phyloP scores from a whole-genome alignment of 2,888 invertebrate species.

The Auanema sp. region DNA sequence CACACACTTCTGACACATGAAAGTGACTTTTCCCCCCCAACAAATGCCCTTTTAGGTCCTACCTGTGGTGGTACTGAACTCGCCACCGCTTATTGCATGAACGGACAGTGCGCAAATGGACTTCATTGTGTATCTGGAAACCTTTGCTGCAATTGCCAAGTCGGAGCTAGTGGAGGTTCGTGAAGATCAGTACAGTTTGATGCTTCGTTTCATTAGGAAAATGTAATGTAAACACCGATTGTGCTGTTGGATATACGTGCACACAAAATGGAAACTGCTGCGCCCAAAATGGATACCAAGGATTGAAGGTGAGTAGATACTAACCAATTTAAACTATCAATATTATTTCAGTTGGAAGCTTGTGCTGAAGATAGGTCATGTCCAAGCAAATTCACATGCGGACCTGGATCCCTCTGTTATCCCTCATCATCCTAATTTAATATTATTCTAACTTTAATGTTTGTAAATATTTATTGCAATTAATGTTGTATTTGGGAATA shows the following conservation, averaged over 20 bases:
- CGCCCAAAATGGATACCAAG: conserved; percentile 15
- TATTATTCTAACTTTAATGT: too few relatives aligned
- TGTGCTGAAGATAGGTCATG: conserved; percentile 29
- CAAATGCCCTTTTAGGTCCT: too few relatives aligned
- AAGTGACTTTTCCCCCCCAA: too few relatives aligned
- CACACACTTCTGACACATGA: too few relatives aligned
- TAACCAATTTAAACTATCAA: conserved; percentile 1
- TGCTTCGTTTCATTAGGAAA: not conserved
- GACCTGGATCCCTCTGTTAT: conserved; percentile 37
- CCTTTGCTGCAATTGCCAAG: conserved; percentile 38
- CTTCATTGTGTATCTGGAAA: conserved; percentile 37
- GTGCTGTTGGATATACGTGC: conserved; percentile 32
- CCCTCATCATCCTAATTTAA: conserved; percentile 6
- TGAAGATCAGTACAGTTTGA: not conserved
- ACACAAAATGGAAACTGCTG: conserved; percentile 26
- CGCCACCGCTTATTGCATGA: conserved; percentile 30
- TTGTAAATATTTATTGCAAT: too few relatives aligned
- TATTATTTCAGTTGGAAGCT: not conserved
- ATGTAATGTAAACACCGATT: conserved; percentile 23
- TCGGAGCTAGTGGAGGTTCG: conserved; percentile 32
- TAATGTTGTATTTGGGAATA: too few relatives aligned
- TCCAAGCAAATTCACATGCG: conserved; percentile 23
- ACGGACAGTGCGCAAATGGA: conserved; percentile 35
- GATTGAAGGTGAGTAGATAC: not conserved
- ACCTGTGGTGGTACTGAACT: conserved; percentile 25